Conservation (phyloP, 2,888 invertebrate species). For the Pinctada fucata region DNA sequence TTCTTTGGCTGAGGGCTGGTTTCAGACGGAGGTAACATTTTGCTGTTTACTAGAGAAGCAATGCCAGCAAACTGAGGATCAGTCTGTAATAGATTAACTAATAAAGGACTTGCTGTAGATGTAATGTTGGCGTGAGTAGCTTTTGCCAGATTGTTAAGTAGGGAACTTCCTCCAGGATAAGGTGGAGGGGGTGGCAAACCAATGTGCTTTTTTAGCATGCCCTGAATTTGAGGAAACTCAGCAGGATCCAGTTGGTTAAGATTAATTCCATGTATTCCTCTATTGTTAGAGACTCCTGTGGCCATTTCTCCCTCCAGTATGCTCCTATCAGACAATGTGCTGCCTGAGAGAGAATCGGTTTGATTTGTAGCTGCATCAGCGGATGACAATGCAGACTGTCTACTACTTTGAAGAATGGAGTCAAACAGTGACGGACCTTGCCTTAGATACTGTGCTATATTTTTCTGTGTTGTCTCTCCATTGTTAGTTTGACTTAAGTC, state of each 20-base stretch:
- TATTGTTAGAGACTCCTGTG: constrained; percentile 9
- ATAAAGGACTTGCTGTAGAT: constrained; percentile 86
- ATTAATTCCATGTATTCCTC: constrained; percentile 4
- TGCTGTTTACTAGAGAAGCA: constrained; percentile 49
- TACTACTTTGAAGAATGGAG: constrained; percentile 52
- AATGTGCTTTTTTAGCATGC: neutral
- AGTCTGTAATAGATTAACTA: constrained; percentile 94
- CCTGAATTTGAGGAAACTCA: neutral
- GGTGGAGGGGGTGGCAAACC: constrained; percentile 67
- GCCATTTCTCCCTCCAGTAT: constrained; percentile 33
- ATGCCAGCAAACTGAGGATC: constrained; percentile 78
- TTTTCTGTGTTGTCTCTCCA: constrained; percentile 74
- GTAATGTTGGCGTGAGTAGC: constrained; percentile 56
- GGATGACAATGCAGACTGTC: neutral
- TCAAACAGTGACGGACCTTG: constrained; percentile 68
- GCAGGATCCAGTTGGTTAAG: neutral
- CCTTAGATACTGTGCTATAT: constrained; percentile 75
- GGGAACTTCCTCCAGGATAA: constrained; percentile 58
- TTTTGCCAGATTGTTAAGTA: constrained; percentile 65
- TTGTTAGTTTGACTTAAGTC: constrained; percentile 69
- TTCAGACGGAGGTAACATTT: constrained; percentile 57
- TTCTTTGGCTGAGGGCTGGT: constrained; percentile 59
- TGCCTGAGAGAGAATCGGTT: constrained; percentile 40
- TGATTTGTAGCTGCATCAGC: constrained; percentile 19
- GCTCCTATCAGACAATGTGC: constrained; percentile 31